Evolutionary conservation across 2,797 vertebrate genomes (phyloP), one percentile per base, ranked within the genome.

Genomic region (Tapirus indicus): DNA sequence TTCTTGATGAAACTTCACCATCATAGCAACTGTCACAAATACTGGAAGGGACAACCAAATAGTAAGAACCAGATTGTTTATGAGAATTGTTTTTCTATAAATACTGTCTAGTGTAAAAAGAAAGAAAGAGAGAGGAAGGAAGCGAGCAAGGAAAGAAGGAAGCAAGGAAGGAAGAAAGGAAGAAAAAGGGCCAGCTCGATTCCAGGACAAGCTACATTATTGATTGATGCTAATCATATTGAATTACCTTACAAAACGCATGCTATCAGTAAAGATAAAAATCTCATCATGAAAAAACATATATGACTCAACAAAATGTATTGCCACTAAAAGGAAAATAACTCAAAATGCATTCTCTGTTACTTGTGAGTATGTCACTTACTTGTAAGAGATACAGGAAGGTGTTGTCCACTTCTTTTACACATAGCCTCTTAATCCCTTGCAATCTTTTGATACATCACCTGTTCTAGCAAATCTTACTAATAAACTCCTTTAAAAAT

Each of bases 221-320:
- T 82, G 38, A 69, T 49, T 83, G 20, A 60, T 66, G n/a, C 17
- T 82, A 68, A 83, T 95, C 20, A 74, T n/a, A 56, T n/a, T 86
- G 56, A 88, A 58, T 23, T 72, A 66, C n/a, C 49, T 64, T 54
- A 72, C 11, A 82, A 88, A 88, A 58, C 13, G 64, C 6, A 29
- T 72, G 6, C 8, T 78, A 14, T 82, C 56, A 72, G 38, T 77
- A 71, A 83, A 85, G 35, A 69, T 29, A 82, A n/a, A n/a, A 47
- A 20, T 60, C 32, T 91, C 18, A 41, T 64, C 16, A 62, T 25
- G 2, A 95, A 88, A 86, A 72, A 78, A 72, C 7, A 84, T 71
- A 27, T 5, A 58, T 9, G 54, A 52, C 35, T 88, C 68, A 87
- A 75, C 21, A 90, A 85, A 87, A n/a, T 35, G 5, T 69, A 49